Evolutionary conservation across 2,797 vertebrate species (phyloP), one percentile per base, ranked within the genome.

Genomic region (Graptemys geographica): DNA sequence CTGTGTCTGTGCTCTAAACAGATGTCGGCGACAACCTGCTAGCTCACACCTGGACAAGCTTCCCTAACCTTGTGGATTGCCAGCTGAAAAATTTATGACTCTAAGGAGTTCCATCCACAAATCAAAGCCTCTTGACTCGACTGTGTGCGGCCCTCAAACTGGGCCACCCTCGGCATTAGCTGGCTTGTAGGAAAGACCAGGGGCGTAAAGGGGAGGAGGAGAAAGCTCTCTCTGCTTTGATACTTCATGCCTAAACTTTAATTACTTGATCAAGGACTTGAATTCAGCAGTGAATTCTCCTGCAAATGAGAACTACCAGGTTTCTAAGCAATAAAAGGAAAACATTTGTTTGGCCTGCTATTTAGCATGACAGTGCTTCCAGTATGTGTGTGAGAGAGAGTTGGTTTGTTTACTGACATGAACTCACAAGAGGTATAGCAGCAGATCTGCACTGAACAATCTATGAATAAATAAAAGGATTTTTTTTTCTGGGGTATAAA

Each of bases 21-120:
- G 99, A 99, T 99, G 99, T 98, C 98, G 94, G 97, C 84, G 90
- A 98, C 99, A 98, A 98, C 99, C 99, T 98, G 99, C 99, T 98
- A 90, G 96, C 98, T 98, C 98, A 96, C 99, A 99, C 99, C 99
- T 99, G 99, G 98, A 98, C 97, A 97, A 97, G 98, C 98, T 95
- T 98, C 97, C 94, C 98, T 96, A 96, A 98, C 98, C 98, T 97
- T 56, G 76, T 83, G 74, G 97, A 98, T 79, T 78, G 85, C 49
- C 53, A 57, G 92, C 97, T 99, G 98, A 98, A 99, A 99, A 97
- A 99, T 99, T 98, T 96, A 99, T 98, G 98, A 98, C 99, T 98
- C 99, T 0, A 6, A 98, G 98, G 99, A 98, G 95, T 98, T 97
- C 95, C 97, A 94, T 98, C 98, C 90, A 11, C 98, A 97, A 72